phyloP scores from a whole-genome alignment of 2,113 vertebrate species.

The Hippoglossus stenolepis region DNA sequence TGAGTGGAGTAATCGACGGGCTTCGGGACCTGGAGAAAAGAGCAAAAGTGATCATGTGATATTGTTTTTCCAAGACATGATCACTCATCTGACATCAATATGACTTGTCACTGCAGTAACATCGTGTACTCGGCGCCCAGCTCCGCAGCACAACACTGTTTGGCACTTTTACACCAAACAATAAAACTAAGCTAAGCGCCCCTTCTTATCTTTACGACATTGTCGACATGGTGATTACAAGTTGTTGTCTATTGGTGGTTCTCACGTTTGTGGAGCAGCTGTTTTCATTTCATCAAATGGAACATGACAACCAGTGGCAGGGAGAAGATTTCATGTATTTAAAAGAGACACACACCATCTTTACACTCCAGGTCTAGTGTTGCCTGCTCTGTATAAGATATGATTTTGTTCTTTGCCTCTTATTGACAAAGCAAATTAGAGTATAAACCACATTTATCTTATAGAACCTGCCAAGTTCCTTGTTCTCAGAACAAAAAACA shows the following conservation, averaged over 20 bases:
- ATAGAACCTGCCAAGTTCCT: conserved; percentile 9
- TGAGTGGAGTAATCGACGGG: conserved; percentile 95
- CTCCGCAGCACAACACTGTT: neutral
- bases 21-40: conserved; percentile 89
- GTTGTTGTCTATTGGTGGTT: conserved; percentile 34
- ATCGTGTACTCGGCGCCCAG: neutral
- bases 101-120: conserved; percentile 20
- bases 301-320: conserved; percentile 15
- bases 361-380: neutral
- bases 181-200: conserved; percentile 52
- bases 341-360: neutral
- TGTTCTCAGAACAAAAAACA: conserved; percentile 7
- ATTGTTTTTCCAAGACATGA: conserved; percentile 1
- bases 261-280: conserved; percentile 25
- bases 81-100: neutral
- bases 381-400: neutral
- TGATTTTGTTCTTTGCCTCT: conserved; percentile 6
- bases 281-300: conserved; percentile 34
- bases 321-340: neutral
- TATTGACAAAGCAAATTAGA: conserved; percentile 15
- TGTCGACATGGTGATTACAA: conserved; percentile 35
- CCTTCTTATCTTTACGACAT: conserved; percentile 66
- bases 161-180: conserved; percentile 21
- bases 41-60: conserved; percentile 15
- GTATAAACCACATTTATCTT: conserved; percentile 7